Percentiles rank a stretch among this genome's conserved stretches.
Conservation (phyloP, 2,113 vertebrate species). For the Azemiops feae region DNA sequence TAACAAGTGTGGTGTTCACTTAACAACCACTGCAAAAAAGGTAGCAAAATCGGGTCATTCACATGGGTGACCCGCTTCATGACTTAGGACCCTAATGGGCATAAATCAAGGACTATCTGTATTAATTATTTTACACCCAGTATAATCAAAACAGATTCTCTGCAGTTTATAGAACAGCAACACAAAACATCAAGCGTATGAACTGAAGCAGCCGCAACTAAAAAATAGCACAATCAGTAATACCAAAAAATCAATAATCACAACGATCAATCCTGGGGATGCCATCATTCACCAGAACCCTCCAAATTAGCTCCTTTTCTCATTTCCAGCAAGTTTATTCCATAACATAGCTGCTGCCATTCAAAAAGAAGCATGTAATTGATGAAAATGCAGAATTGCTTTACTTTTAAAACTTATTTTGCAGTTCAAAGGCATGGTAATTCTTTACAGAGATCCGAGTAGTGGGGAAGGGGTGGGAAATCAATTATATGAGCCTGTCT, state of each 20-base stretch:
- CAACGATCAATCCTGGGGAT: not conserved
- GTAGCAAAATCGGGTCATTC: not conserved
- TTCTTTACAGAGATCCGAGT: not conserved
- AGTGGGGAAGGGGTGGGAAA: not conserved
- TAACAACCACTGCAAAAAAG: not conserved
- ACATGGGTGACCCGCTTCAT: not conserved
- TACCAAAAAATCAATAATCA: not conserved
- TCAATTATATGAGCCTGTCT: not conserved
- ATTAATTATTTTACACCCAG: not conserved
- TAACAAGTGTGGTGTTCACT: not conserved
- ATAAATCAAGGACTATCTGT: not conserved
- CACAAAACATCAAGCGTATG: not conserved
- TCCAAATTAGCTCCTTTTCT: not conserved
- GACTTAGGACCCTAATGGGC: not conserved
- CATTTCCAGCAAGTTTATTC: not conserved
- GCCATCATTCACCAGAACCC: not conserved
- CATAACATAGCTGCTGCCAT: not conserved
- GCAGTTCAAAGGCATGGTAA: not conserved
- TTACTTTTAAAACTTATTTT: not conserved
- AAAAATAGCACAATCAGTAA: not conserved
- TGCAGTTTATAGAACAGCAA: not conserved
- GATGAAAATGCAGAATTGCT: not conserved
- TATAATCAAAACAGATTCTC: not conserved
- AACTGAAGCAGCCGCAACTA: not conserved
- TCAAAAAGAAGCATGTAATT: not conserved